Conservation (phyloP, 2,797 vertebrate genomes). For the Bradypodion ventrale region DNA sequence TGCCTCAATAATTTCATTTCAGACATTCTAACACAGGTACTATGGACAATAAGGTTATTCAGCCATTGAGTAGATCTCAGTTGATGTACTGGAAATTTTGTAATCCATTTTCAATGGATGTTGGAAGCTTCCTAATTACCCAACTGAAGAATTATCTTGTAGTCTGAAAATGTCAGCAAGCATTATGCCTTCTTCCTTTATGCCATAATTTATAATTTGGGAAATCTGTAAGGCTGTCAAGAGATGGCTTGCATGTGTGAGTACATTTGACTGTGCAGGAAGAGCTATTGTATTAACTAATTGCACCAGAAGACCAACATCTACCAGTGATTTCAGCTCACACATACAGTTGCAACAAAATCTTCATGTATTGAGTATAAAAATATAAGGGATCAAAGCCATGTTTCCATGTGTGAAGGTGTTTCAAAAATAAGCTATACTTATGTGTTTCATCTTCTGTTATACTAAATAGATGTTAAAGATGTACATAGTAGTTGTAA, state of each 20-base stretch:
- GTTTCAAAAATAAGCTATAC: too few species aligned
- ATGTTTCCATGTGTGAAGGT: too few species aligned
- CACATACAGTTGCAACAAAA: neutral
- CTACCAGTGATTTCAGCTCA: neutral
- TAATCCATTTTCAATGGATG: neutral
- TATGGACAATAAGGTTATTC: neutral
- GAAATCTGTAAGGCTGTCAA: neutral
- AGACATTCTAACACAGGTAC: neutral
- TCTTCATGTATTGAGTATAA: too few species aligned
- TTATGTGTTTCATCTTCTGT: too few species aligned
- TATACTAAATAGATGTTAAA: too few species aligned
- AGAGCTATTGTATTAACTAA: neutral
- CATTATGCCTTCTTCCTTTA: neutral
- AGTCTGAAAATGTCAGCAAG: neutral
- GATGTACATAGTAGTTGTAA: too few species aligned
- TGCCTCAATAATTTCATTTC: neutral
- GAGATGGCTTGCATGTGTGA: neutral
- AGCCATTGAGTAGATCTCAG: neutral
- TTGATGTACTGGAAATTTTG: neutral
- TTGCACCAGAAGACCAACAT: neutral
- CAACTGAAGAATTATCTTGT: neutral
- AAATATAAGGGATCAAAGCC: too few species aligned
- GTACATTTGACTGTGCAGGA: neutral
- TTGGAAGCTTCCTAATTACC: neutral
- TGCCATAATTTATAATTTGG: neutral